Evolutionary conservation across 2,113 vertebrate species (phyloP).

Genomic region (Mustela lutreola): DNA sequence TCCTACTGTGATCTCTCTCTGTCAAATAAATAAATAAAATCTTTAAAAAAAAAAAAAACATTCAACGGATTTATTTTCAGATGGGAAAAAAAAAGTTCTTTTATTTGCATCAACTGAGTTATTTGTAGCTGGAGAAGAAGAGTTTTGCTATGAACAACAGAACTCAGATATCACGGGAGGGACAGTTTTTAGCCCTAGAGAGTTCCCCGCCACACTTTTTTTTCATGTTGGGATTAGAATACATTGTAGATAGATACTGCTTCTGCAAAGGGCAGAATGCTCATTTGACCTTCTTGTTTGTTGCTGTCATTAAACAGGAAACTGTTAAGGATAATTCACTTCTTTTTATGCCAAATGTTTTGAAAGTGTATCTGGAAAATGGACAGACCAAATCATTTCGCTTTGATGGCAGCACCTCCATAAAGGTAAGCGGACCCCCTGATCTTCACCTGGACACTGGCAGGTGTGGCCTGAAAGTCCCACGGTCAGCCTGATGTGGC

Average conservation of each 20-base stretch:
- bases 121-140: constrained; percentile 39
- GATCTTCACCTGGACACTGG: background rate
- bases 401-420: constrained; percentile 98
- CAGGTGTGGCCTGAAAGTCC: background rate
- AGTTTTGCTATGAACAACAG: background rate
- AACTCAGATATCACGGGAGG: background rate
- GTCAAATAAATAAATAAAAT: too few relatives aligned
- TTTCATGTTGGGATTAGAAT: constrained; percentile 13
- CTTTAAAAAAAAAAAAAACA: background rate
- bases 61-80: constrained; percentile 51
- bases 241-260: background rate
- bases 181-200: background rate
- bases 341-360: constrained; percentile 99
- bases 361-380: constrained; percentile 99
- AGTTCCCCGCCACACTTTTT: background rate
- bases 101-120: background rate
- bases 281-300: constrained; percentile 66
- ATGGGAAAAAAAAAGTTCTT: background rate
- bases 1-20: too few relatives aligned
- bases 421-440: constrained; percentile 92
- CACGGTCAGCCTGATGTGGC: background rate
- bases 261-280: background rate
- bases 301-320: constrained; percentile 89
- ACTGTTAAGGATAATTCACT: constrained; percentile 98
- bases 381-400: constrained; percentile 99